Evolutionary conservation across 37 sponge, comb jelly and placozoan genomes (phyloP), one percentile per base, ranked within the genome.

Genomic region (Geodia barretti): DNA sequence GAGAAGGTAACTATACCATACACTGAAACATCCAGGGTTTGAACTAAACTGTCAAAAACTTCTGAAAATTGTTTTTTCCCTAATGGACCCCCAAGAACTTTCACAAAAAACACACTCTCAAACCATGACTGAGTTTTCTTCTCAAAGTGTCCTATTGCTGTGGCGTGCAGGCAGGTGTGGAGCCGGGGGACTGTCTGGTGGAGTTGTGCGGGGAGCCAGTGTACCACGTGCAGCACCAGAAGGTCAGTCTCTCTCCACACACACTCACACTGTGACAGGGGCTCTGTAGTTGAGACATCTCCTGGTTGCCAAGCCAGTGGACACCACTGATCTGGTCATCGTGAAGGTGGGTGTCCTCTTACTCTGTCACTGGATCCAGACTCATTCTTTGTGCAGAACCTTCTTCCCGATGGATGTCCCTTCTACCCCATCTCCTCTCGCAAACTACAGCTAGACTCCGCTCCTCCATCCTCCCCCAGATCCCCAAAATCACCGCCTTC

Each of bases 191-290:
- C 54, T 34, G 84, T 1, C 23, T 90, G 34, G 90, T 84, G 58
- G 85, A 90, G 42, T 26, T 90, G 47, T 84, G 85, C 63, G 90
- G 85, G n/a, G 64, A 80, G 28, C 65, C 79, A 36, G 76, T 90
- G 14, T 41, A 60, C 11, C 68, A 59, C 1, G 34, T 28, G n/a
- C 41, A 72, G 0, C 68, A 79, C 35, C 79, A 74, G 2, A 78
- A 41, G 78, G 88, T 88, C 29, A 39, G 60, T 21, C 23, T 21
- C 29, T 1, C 3, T 7, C 65, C 7, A 26, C 20, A 9, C 5
- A 9, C 34, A 23, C 72, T 8, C 72, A 33, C 39, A 38, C 21
- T 30, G 5, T 36, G 23, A 3, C 30, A 8, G 37, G 2, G 7
- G 47, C 1, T 59, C 36, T 43, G 64, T 39, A 87, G 88, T 77